Evolutionary conservation across 2,888 invertebrate genomes (phyloP).

Genomic region (Spilosoma lubricipeda): DNA sequence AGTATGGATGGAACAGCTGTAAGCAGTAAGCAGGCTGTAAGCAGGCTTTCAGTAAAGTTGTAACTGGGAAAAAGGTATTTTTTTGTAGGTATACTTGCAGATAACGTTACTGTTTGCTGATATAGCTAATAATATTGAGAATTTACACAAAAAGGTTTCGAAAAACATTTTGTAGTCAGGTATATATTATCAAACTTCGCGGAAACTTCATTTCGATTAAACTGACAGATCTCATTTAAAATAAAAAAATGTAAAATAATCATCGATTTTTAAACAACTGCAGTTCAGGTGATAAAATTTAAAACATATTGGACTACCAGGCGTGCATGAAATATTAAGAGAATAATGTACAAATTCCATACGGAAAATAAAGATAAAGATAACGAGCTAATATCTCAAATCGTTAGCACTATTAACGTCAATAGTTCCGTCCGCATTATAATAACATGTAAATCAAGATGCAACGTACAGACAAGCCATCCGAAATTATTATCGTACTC

Average conservation of each 20-base stretch:
- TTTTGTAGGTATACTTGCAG: neutral
- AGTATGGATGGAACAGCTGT: neutral
- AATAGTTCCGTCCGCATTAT: slow-evolving; percentile 54
- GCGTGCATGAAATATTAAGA: slow-evolving; percentile 46
- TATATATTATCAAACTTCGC: neutral
- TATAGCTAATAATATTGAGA: neutral
- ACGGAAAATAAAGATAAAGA: slow-evolving; percentile 56
- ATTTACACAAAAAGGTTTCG: neutral
- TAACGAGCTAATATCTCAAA: slow-evolving; percentile 61
- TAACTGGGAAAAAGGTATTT: neutral
- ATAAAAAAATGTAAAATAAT: slow-evolving; percentile 12
- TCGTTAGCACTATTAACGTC: slow-evolving; percentile 54
- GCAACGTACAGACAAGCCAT: slow-evolving; percentile 30
- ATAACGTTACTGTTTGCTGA: neutral
- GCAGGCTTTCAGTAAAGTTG: neutral
- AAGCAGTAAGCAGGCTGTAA: too few relatives aligned
- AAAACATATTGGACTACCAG: slow-evolving; percentile 41
- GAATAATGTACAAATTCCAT: slow-evolving; percentile 43
- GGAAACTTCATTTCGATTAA: neutral
- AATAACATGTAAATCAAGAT: slow-evolving; percentile 61
- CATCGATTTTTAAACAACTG: slow-evolving; percentile 15
- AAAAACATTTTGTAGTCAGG: neutral
- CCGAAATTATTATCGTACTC: slow-evolving; percentile 53
- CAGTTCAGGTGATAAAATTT: slow-evolving; percentile 28
- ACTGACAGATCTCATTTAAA: slow-evolving; percentile 8